Conservation (phyloP, 1,140 invertebrate genomes). For the Trachymyrmex septentrionalis region DNA sequence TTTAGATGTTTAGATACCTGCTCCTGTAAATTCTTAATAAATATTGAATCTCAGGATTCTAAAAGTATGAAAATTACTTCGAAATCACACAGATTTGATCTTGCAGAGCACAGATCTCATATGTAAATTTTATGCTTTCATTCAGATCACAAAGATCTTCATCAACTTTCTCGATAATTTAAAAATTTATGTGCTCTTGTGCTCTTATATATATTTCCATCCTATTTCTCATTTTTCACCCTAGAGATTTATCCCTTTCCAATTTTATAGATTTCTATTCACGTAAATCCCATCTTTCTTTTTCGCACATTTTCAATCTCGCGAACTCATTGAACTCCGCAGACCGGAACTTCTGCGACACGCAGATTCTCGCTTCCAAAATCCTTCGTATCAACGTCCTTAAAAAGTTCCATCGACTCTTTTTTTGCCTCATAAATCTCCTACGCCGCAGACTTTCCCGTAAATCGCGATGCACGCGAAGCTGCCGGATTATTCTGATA, state of each 20-base stretch:
- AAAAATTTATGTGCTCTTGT: not conserved
- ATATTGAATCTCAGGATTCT: not conserved
- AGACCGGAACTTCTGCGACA: conserved; percentile 14
- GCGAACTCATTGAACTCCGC: conserved; percentile 15
- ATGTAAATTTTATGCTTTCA: not conserved
- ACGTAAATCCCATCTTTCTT: conserved; percentile 17
- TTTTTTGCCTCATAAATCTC: conserved; percentile 40
- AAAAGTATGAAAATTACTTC: not conserved
- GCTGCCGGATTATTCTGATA: conserved; percentile 57
- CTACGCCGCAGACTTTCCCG: conserved; percentile 11
- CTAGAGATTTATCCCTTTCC: not conserved
- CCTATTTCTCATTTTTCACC: not conserved
- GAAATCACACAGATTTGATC: not conserved
- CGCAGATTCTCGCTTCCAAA: conserved; percentile 43
- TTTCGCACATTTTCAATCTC: conserved; percentile 33
- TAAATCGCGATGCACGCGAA: conserved; percentile 46
- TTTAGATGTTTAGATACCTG: not conserved
- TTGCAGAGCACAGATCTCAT: no score
- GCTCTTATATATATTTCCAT: not conserved
- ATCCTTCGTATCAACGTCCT: not conserved
- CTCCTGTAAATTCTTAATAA: not conserved
- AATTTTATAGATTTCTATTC: not conserved
- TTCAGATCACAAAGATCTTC: not conserved
- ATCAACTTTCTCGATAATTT: not conserved
- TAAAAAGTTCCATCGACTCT: conserved; percentile 43